A percentile compares a stretch with the other conserved stretches of the same genome.
Conservation (phyloP, 2,797 vertebrate genomes). For the Melanotaenia maccullochi region DNA sequence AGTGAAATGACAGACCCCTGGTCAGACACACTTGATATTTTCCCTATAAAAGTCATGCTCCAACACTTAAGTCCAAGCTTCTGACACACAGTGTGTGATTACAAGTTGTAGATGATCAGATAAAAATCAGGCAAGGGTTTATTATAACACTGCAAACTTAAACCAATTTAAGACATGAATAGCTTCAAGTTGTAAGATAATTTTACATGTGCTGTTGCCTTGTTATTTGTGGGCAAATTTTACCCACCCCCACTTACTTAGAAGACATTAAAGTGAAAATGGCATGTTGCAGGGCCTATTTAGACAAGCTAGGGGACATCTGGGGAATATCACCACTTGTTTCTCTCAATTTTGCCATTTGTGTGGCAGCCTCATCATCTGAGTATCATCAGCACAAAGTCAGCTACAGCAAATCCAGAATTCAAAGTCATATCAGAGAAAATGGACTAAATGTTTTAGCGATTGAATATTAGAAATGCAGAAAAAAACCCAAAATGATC, state of each 20-base stretch:
- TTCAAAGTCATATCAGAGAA: slow-evolving; percentile 6
- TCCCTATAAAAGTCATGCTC: slow-evolving; percentile 43
- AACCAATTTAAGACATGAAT: slow-evolving; percentile 56
- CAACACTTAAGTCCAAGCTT: slow-evolving; percentile 45
- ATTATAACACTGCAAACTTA: slow-evolving; percentile 54
- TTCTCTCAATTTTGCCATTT: slow-evolving; percentile 41
- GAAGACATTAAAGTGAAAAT: slow-evolving; percentile 34
- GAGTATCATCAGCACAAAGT: slow-evolving; percentile 60
- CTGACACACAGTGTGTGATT: slow-evolving; percentile 50
- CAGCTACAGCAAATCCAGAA: slow-evolving; percentile 33
- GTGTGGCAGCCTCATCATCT: slow-evolving; percentile 49
- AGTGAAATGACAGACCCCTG: slow-evolving; percentile 32
- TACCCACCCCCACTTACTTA: slow-evolving; percentile 15
- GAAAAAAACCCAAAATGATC: not conserved
- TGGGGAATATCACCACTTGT: slow-evolving; percentile 31
- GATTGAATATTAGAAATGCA: not conserved
- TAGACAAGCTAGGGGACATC: slow-evolving; percentile 26
- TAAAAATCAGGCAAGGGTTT: slow-evolving; percentile 55
- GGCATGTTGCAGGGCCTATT: slow-evolving; percentile 39
- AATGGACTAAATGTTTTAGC: not conserved
- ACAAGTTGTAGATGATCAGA: slow-evolving; percentile 55
- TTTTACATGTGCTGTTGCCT: slow-evolving; percentile 42
- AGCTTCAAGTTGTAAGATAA: slow-evolving; percentile 33
- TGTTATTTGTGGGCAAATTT: slow-evolving; percentile 45
- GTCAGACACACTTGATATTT: slow-evolving; percentile 31